Evolutionary conservation across 2,113 vertebrate species (phyloP), one percentile per base, ranked within the genome.

Genomic region (Redunca redunca): DNA sequence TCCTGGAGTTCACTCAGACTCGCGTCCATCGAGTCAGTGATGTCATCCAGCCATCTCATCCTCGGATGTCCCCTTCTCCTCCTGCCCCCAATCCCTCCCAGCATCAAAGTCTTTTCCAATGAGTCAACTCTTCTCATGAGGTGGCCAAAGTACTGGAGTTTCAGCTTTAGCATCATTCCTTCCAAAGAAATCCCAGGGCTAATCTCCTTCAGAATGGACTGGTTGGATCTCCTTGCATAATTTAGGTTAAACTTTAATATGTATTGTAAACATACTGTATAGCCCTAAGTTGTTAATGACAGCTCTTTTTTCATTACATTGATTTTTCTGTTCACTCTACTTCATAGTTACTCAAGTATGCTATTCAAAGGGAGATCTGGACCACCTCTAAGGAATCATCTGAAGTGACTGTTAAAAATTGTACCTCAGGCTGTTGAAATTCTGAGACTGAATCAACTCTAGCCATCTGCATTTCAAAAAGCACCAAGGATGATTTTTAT

Each of bases 401-500:
- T 33, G 48, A 36, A 88, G 2, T 36, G 60, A 52, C 57, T 74
- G 13, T 55, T 89, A 50, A 89, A 96, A 95, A 62, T 53, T 87
- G 4, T 53, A 52, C 33, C 23, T 62, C 16, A 43, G 43, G 50
- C 6, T 40, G 15, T 89, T 77, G 3, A 7, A 74, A 67, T 64
- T 94, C 33, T 74, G 58, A 62, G 60, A 55, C 10, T 52, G 53
- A 95, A 21, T 92, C n/a, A 30, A 30, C 64, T 30, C 19, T n/a
- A 89, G 67, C 33, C 84, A 86, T 91, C 3, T 81, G n/a, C 48
- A 90, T 96, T 83, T 97, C 58, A 95, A 78, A 95, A 80, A 92
- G 2, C n/a, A 67, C 36, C 26, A 50, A 26, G 11, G 52, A 50
- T 74, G 1, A 83, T n/a, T 85, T 84, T 81, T 19, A 85, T 57